phyloP scores from a whole-genome alignment of 2,113 vertebrate species.

The Scartelaos histophorus region DNA sequence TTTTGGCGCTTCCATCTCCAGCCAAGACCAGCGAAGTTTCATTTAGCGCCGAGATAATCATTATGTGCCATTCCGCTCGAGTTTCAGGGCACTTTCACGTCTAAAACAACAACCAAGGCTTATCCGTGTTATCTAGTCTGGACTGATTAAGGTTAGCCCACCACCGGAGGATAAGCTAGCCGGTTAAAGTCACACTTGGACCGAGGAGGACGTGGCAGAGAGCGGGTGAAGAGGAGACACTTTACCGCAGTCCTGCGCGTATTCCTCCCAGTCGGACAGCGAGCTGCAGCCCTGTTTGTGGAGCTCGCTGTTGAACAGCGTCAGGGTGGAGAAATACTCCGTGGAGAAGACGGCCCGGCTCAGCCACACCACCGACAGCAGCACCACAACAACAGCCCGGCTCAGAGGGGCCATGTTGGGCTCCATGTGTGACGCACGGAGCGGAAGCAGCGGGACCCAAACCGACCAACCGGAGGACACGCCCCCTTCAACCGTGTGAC shows the following conservation, averaged over 20 bases:
- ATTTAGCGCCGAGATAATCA: not conserved
- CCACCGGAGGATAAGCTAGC: constrained; percentile 24
- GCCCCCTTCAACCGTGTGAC: constrained; percentile 26
- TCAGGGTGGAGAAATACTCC: constrained; percentile 77
- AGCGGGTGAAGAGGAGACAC: constrained; percentile 24
- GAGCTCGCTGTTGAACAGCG: constrained; percentile 77
- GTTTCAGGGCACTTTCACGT: not conserved
- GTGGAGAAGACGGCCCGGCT: constrained; percentile 60
- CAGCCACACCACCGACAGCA: constrained; percentile 64
- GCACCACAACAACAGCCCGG: constrained; percentile 66
- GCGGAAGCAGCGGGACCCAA: constrained; percentile 52
- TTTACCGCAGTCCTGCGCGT: constrained; percentile 81
- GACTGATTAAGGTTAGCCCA: constrained; percentile 37
- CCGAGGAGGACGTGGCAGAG: constrained; percentile 71
- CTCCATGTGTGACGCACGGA: constrained; percentile 67
- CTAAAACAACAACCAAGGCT: not conserved
- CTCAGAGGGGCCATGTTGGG: constrained; percentile 79
- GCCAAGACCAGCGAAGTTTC: not conserved
- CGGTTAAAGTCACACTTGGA: constrained; percentile 41
- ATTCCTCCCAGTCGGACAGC: constrained; percentile 80
- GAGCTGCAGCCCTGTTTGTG: constrained; percentile 80
- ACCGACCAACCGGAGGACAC: not conserved
- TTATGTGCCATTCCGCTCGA: too few relatives aligned
- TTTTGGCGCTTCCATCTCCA: not conserved
- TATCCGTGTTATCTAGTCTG: not conserved